These are phyloP conservation scores for Alethe castanea DNA, from an alignment of 2,113 vertebrate genomes.

Conservation along the genomic window DNA sequence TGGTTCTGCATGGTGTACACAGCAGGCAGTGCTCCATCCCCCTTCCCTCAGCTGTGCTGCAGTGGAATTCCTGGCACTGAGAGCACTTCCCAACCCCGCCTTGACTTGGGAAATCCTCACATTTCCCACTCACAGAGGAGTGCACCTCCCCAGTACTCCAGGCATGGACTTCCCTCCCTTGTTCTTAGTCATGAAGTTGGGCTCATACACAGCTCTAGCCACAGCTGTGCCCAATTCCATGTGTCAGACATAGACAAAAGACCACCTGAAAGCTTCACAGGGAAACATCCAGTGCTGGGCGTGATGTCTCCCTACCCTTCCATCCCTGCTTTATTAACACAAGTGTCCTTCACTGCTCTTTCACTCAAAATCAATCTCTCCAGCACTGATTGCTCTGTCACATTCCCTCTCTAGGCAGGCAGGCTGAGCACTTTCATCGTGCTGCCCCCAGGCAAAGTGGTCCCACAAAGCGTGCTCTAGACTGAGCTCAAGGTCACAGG, in stretches of 20 bases:
- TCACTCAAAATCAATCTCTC: slow-evolving; percentile 43
- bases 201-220: background rate
- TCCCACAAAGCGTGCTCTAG: slow-evolving; percentile 38
- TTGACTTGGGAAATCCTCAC: background rate
- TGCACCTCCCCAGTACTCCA: rapidly evolving
- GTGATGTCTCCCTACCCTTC: background rate
- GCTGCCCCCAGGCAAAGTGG: slow-evolving; percentile 27
- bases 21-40: background rate
- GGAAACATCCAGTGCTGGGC: background rate
- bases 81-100: rapidly evolving
- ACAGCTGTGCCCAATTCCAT: background rate
- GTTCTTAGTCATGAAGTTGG: background rate
- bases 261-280: background rate
- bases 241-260: background rate
- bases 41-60: background rate
- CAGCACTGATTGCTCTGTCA: slow-evolving; percentile 57
- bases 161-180: background rate
- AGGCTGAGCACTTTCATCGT: slow-evolving; percentile 24
- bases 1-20: rapidly evolving
- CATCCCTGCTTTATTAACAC: slow-evolving; percentile 31
- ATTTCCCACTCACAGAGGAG: rapidly evolving
- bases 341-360: slow-evolving; percentile 53
- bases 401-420: slow-evolving; percentile 42
- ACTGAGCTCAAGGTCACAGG: slow-evolving; percentile 50
- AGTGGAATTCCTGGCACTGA: background rate